These are phyloP conservation scores for Scarus forsteni DNA, from an alignment of 2,797 vertebrate genomes.

Conservation along the genomic window DNA sequence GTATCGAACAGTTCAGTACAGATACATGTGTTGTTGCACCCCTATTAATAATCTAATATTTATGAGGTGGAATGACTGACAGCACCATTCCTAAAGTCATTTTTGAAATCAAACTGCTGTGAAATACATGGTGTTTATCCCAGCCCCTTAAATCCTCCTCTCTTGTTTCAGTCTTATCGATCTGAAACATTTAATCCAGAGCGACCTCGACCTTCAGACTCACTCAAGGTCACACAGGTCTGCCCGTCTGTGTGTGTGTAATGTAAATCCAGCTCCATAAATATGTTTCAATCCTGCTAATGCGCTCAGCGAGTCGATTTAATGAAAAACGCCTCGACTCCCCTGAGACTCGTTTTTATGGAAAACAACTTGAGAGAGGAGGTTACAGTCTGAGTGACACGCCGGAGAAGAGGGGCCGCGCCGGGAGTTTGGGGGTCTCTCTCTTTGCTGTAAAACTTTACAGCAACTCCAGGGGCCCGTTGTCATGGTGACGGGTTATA, in stretches of 20 bases:
- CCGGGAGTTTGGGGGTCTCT: constrained; percentile 58
- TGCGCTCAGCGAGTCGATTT: constrained; percentile 47
- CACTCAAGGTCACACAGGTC: constrained; percentile 50
- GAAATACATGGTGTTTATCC: no score
- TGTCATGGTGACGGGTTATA: constrained; percentile 83
- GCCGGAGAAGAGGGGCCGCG: not conserved
- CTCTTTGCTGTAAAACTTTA: constrained; percentile 81
- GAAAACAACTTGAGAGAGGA: constrained; percentile 47
- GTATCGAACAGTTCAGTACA: no score
- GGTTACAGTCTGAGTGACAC: constrained; percentile 11
- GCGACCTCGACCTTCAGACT: constrained; percentile 52
- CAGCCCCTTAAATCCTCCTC: no score
- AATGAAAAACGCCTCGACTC: constrained; percentile 48
- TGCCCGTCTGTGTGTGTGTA: constrained; percentile 19
- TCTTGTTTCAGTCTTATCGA: constrained; percentile 10
- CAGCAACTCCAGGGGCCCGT: constrained; percentile 74
- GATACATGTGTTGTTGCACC: no score
- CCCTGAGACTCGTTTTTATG: constrained; percentile 43
- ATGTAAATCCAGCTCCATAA: constrained; percentile 63
- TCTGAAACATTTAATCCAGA: constrained; percentile 19
- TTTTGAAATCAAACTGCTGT: no score
- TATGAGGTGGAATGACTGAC: no score
- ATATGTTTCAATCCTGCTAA: constrained; percentile 65
- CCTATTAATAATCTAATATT: no score
- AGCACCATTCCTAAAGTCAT: no score